A percentile compares a stretch with the other conserved stretches of the same genome.
Evolutionary conservation across 1,140 invertebrate genomes (phyloP).

Genomic region (Pseudomyrmex sp.): DNA sequence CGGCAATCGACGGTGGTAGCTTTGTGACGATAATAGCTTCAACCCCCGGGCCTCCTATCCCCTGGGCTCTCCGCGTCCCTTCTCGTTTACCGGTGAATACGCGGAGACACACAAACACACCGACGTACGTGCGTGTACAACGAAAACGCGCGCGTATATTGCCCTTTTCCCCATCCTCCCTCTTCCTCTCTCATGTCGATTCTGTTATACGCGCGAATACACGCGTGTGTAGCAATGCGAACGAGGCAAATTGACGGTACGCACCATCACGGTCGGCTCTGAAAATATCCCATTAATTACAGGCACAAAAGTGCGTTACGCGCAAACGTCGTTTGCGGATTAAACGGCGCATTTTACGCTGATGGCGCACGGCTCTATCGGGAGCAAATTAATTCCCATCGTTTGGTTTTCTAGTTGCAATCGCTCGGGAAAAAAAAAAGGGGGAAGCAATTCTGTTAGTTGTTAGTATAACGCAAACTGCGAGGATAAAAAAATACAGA

Average conservation of each 20-base stretch:
- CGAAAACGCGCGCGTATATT: not conserved
- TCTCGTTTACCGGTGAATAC: conserved; percentile 72
- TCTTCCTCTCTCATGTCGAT: conserved; percentile 1
- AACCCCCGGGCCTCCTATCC: conserved; percentile 74
- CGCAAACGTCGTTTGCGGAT: conserved; percentile 44
- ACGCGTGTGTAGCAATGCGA: conserved; percentile 11
- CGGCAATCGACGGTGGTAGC: conserved; percentile 84
- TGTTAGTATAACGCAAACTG: not conserved
- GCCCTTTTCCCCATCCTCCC: too few relatives aligned
- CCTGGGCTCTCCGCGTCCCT: conserved; percentile 63
- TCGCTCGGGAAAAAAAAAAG: not conserved
- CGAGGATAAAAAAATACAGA: too few relatives aligned
- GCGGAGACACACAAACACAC: conserved; percentile 38
- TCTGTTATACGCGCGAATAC: conserved; percentile 24
- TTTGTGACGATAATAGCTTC: conserved; percentile 85
- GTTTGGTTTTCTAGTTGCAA: not conserved
- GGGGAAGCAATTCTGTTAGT: conserved; percentile 20
- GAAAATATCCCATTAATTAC: conserved; percentile 57
- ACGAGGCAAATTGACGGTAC: conserved; percentile 10
- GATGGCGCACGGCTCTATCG: conserved; percentile 22
- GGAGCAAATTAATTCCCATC: conserved; percentile 43
- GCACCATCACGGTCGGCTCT: conserved; percentile 19
- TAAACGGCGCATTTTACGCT: conserved; percentile 42
- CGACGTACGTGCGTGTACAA: not conserved
- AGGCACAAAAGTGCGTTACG: conserved; percentile 56